Conservation (phyloP, 2,888 invertebrate species). For the Phragmatobia fuliginosa region DNA sequence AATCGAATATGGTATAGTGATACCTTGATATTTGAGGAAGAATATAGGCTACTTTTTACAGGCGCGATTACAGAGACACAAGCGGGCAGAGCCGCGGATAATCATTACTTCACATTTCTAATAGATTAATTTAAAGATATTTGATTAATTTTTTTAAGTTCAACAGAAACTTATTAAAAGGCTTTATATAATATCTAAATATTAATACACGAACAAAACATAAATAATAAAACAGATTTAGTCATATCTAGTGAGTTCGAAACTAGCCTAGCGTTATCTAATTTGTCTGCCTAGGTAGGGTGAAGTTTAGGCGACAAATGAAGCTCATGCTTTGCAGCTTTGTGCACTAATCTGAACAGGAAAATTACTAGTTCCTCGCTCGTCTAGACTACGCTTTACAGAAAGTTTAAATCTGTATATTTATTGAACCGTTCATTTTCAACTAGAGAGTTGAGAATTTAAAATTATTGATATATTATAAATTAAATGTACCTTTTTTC, state of each 20-base stretch:
- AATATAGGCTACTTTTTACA: no score
- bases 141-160: neutral
- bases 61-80: no score
- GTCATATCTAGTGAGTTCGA: slow-evolving; percentile 35
- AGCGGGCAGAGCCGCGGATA: no score
- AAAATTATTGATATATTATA: neutral
- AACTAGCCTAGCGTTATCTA: slow-evolving; percentile 64
- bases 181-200: neutral
- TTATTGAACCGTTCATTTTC: slow-evolving; percentile 9
- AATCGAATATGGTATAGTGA: no score
- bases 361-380: slow-evolving; percentile 54
- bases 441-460: neutral
- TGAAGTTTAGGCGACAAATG: slow-evolving; percentile 69
- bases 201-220: no score
- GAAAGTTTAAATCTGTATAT: slow-evolving; percentile 19
- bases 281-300: slow-evolving; percentile 54
- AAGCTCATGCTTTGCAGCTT: slow-evolving; percentile 68
- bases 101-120: no score
- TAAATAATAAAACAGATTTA: no score
- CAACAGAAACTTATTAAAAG: neutral
- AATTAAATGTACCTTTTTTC: no score
- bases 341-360: slow-evolving; percentile 60
- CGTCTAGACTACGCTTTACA: slow-evolving; percentile 41
- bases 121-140: no score
- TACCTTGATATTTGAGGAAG: no score